Percentiles rank a stretch among this genome's conserved stretches.
phyloP scores from a whole-genome alignment of 1,140 invertebrate genomes.

The Lepeophtheirus salmonis region DNA sequence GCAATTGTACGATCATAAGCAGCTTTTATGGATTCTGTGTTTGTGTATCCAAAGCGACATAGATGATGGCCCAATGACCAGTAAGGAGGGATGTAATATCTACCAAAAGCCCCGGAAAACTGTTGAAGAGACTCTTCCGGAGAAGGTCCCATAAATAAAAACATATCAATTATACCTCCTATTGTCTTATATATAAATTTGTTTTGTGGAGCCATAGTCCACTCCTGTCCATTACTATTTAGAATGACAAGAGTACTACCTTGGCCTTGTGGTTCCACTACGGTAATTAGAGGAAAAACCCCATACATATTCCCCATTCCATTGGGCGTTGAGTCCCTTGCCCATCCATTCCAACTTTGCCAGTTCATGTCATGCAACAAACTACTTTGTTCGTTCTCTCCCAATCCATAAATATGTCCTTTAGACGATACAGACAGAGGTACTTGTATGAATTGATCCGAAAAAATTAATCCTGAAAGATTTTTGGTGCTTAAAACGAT shows the following conservation, averaged over 20 bases:
- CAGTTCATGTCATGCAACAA: constrained; percentile 25
- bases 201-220: constrained; percentile 22
- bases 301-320: constrained; percentile 3
- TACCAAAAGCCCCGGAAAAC: constrained; percentile 30
- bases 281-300: not conserved
- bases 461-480: constrained; percentile 26
- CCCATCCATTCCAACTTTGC: constrained; percentile 28
- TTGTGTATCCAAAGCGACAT: constrained; percentile 21
- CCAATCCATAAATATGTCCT: constrained; percentile 34
- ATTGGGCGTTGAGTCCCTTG: constrained; percentile 29
- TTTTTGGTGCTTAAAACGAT: constrained; percentile 16
- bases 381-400: constrained; percentile 26
- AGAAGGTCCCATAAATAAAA: constrained; percentile 30
- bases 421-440: constrained; percentile 28
- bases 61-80: constrained; percentile 36
- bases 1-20: not conserved
- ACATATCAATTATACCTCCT: constrained; percentile 31
- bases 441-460: constrained; percentile 37
- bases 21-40: not conserved
- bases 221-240: constrained; percentile 18
- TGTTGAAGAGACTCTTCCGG: constrained; percentile 30
- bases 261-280: not conserved
- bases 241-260: not conserved
- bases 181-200: constrained; percentile 26
- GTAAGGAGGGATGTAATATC: constrained; percentile 32